A percentile compares a stretch with the other conserved stretches of the same genome.
Conservation (phyloP, 2,797 vertebrate genomes). For the Taeniopygia guttata region DNA sequence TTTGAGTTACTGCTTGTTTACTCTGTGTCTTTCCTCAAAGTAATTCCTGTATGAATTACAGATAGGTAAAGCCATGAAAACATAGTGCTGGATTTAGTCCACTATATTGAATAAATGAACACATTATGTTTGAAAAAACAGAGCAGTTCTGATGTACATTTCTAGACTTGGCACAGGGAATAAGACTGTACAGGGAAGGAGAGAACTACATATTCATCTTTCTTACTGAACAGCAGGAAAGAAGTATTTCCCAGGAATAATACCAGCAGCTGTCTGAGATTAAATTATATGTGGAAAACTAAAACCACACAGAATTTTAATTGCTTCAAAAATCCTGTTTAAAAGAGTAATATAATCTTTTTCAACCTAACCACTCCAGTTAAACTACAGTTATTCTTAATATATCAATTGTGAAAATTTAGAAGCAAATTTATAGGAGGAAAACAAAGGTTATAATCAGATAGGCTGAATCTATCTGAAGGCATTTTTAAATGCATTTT, state of each 20-base stretch:
- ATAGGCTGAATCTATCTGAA: neutral
- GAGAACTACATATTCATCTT: neutral
- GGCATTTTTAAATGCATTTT: neutral
- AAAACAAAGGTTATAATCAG: neutral
- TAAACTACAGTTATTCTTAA: neutral
- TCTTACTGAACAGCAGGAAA: neutral
- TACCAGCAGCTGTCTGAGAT: neutral
- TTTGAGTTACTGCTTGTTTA: slow-evolving; percentile 25
- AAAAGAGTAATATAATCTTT: neutral
- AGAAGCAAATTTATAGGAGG: neutral
- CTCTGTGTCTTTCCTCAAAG: neutral
- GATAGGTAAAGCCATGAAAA: neutral
- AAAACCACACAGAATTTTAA: neutral
- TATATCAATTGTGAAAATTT: neutral
- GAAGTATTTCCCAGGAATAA: neutral
- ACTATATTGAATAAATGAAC: neutral
- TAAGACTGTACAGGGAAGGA: neutral
- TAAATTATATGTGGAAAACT: neutral
- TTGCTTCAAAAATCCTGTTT: neutral
- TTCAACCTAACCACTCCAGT: neutral
- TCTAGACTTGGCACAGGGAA: neutral
- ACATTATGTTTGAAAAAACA: neutral
- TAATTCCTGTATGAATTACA: slow-evolving; percentile 4
- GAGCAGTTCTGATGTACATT: neutral
- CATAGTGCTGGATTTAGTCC: neutral